Base-by-base conservation (phyloP, 1,140 invertebrate genomes). In the Diorhabda elongata region DNA sequence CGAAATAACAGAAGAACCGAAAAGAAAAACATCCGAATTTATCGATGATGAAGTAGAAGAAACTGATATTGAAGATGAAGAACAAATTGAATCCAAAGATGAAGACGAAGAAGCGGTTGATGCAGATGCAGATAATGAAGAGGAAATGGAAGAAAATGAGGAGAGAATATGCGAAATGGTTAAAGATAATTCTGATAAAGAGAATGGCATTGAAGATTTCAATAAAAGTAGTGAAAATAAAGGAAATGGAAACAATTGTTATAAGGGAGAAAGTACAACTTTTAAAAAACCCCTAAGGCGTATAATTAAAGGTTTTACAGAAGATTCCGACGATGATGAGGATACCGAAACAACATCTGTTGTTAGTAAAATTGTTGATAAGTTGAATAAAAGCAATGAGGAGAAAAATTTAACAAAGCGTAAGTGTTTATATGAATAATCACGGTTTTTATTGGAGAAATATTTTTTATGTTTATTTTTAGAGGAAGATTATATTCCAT, bases 91-190 rank as follows among this genome's bases (percentile, higher is more conserved):
- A 57, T 81, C 81, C 65, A 83, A 80, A 43, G 79, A 81, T 58
- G 68, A 83, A 71, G 71, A 64, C 68, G 74, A 76, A 58, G 72
- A 74, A 56, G 71, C 73, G 26, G 74, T 82, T 68, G 81, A 83
- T 68, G 80, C 83, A 62, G 81, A 81, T 64, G 83, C 79, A 43
- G 80, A 82, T 57, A 77, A 81, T 68, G 26, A 26, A 26, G 80
- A 82, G 9, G 77, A 80, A 44, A 71, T 75, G 42, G 70, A 80
- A 9, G 68, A 80, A 5, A 69, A 73, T 63, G 74, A 69, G 42
- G 73, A 76, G n/a, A 78, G 78, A 56, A 26, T 1, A 26, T 26
- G 26, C 26, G 26, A 26, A 26, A 26, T 26, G 26, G 26, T 26
- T 26, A 26, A 26, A 26, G 76, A 76, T 59, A 60, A 77, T 80